These are phyloP conservation scores for Seira sanloemensis DNA, from an alignment of 2,888 invertebrate species.

Conservation along the genomic window DNA sequence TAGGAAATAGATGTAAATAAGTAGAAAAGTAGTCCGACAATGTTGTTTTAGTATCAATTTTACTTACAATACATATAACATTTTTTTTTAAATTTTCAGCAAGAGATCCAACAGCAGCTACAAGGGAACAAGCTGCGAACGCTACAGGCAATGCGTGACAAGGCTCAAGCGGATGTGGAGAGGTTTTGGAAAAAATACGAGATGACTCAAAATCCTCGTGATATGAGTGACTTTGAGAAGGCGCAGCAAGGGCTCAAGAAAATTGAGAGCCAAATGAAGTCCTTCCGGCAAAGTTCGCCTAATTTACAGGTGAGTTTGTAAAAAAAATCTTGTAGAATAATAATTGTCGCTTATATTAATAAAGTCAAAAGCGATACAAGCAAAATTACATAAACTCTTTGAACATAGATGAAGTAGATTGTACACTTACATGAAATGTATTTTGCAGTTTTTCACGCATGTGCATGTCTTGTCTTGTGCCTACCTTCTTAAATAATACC, in stretches of 20 bases:
- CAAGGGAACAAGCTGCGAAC: conserved; percentile 70
- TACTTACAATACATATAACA: too few species aligned
- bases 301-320: conserved; percentile 69
- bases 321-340: background rate
- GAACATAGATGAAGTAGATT: too few species aligned
- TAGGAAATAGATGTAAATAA: too few species aligned
- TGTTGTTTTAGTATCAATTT: too few species aligned
- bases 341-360: too few species aligned
- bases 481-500: background rate
- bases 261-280: conserved; percentile 72
- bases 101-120: conserved; percentile 71
- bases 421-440: too few species aligned
- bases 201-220: conserved; percentile 67
- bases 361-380: too few species aligned
- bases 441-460: too few species aligned
- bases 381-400: too few species aligned
- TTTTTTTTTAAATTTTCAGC: conserved; percentile 62
- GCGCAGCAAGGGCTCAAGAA: conserved; percentile 70
- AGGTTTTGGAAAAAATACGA: conserved; percentile 70
- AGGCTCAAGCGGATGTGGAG: conserved; percentile 70
- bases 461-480: too few species aligned
- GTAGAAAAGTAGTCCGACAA: too few species aligned
- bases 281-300: conserved; percentile 69
- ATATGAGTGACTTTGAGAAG: conserved; percentile 71
- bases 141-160: conserved; percentile 72